These are phyloP conservation scores for Pseudomyrmex flavicornis DNA, from an alignment of 1,140 invertebrate genomes.

Conservation along the genomic window DNA sequence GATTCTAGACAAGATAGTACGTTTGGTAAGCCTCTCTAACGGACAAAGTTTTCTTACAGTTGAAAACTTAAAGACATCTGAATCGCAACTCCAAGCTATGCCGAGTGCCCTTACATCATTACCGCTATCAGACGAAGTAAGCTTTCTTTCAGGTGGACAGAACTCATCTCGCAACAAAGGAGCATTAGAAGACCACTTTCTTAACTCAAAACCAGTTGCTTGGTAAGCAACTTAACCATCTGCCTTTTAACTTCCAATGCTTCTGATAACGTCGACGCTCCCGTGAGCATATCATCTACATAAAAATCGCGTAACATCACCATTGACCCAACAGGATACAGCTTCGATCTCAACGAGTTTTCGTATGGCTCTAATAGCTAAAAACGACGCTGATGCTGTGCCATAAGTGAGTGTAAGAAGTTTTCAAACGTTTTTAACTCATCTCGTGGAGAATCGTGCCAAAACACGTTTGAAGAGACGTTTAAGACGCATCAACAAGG, in stretches of 20 bases:
- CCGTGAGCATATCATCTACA: constrained; percentile 71
- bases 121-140: constrained; percentile 29
- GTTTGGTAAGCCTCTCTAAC: neutral
- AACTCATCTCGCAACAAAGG: neutral
- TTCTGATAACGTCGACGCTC: constrained; percentile 50
- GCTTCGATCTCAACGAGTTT: constrained; percentile 1
- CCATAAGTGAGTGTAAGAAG: neutral
- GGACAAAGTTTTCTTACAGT: neutral
- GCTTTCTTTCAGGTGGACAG: neutral
- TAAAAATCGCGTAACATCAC: constrained; percentile 62
- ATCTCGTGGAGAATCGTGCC: neutral
- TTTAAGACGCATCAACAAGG: neutral
- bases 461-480: neutral
- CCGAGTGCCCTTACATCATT: neutral
- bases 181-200: constrained; percentile 63
- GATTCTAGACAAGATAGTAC: neutral
- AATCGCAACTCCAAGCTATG: neutral
- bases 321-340: constrained; percentile 11
- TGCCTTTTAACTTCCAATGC: constrained; percentile 12
- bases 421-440: neutral
- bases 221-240: constrained; percentile 24
- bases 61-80: neutral
- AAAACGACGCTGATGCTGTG: neutral
- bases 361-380: neutral
- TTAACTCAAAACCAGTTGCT: constrained; percentile 57